Conservation (phyloP, 1,140 invertebrate species). For the Pteromalus puparum region DNA sequence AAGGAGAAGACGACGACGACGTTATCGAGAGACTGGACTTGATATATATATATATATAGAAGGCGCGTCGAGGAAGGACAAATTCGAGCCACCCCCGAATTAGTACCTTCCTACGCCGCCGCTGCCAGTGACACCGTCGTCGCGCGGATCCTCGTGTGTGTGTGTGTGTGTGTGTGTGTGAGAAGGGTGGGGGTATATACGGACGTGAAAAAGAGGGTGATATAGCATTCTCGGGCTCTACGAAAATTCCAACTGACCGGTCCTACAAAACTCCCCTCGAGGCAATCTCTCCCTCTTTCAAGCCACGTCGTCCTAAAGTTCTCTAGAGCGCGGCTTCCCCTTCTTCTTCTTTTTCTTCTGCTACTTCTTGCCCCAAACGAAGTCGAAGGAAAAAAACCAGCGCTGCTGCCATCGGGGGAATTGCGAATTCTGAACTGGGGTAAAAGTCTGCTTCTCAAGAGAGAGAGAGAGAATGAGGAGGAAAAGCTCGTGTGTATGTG, state of each 20-base stretch:
- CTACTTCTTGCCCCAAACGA: slow-evolving; percentile 50
- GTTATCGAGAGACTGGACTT: background rate
- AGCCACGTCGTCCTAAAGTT: slow-evolving; percentile 41
- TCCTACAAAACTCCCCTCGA: slow-evolving; percentile 54
- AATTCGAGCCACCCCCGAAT: slow-evolving; percentile 34
- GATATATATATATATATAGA: background rate
- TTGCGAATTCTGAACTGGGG: slow-evolving; percentile 69
- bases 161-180: background rate
- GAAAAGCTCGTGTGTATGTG: slow-evolving; percentile 50
- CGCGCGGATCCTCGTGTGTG: too few relatives aligned
- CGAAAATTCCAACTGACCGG: slow-evolving; percentile 69
- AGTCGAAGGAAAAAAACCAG: slow-evolving; percentile 42
- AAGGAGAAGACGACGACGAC: background rate
- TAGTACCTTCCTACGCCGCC: slow-evolving; percentile 14
- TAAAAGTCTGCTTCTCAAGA: slow-evolving; percentile 65
- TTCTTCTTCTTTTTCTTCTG: slow-evolving; percentile 45
- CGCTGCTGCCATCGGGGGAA: slow-evolving; percentile 48
- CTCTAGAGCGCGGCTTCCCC: slow-evolving; percentile 40
- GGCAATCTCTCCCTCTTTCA: slow-evolving; percentile 43
- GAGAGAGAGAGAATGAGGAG: too few relatives aligned
- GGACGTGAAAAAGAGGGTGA: slow-evolving; percentile 53
- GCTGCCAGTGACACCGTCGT: background rate
- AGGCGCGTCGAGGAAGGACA: slow-evolving; percentile 27
- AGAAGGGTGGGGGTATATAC: background rate
- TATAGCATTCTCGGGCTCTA: slow-evolving; percentile 44